Conservation (phyloP, 37 sponge, comb jelly and placozoan genomes). For the Crambe crambe region DNA sequence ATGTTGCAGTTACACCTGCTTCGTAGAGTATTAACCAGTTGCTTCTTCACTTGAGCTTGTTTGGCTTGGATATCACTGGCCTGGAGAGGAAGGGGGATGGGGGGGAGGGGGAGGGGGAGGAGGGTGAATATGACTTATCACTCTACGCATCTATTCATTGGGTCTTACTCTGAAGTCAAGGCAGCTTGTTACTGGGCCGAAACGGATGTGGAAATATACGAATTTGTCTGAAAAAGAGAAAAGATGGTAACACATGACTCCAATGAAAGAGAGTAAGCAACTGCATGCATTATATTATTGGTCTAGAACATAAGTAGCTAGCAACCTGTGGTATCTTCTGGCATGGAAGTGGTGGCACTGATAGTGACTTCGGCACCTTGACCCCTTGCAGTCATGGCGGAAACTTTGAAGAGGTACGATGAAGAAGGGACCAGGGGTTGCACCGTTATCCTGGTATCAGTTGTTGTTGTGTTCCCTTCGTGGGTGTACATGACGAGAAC, state of each 20-base stretch:
- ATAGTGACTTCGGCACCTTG: conserved; percentile 5
- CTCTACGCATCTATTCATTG: too few species aligned
- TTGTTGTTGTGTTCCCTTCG: neutral
- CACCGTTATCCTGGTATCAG: neutral
- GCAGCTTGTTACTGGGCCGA: conserved; percentile 22
- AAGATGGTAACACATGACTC: too few species aligned
- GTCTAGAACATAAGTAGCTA: too few species aligned
- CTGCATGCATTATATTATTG: too few species aligned
- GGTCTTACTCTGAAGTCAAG: conserved; percentile 21
- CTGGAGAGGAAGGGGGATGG: too few species aligned
- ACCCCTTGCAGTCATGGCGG: conserved; percentile 17
- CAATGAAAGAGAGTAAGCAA: too few species aligned
- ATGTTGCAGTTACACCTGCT: conserved; percentile 10
- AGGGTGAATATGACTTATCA: neutral
- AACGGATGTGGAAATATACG: conserved; percentile 25
- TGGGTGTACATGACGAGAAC: neutral
- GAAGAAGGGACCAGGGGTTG: conserved; percentile 19
- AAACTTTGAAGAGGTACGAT: conserved; percentile 28
- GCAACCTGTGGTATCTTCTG: too few species aligned
- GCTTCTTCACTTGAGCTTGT: neutral
- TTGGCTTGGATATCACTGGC: neutral
- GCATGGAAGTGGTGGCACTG: too few species aligned
- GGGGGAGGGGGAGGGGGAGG: neutral
- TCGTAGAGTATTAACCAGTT: neutral
- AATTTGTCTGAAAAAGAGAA: conserved; percentile 19